Evolutionary conservation across 2,797 vertebrate species (phyloP).

Genomic region (Xiphophorus birchmanni): DNA sequence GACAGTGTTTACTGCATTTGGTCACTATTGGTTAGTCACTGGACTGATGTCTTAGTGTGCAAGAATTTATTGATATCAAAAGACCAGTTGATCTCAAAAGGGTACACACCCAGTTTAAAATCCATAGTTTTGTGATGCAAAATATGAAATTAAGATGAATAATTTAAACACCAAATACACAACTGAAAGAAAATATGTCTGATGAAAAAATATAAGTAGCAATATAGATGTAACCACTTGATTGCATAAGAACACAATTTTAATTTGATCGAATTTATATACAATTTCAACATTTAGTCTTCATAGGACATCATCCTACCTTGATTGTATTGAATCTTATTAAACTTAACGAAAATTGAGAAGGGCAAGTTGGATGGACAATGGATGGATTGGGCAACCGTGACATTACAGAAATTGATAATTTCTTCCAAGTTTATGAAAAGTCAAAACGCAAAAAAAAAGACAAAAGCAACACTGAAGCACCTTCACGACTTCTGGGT

Average conservation of each 20-base stretch:
- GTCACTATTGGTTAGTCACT: conserved; percentile 2
- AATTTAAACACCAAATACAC: neutral
- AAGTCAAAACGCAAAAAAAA: neutral
- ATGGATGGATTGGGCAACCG: too few species aligned
- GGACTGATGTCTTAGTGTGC: conserved; percentile 9
- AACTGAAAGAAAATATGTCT: neutral
- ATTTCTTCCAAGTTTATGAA: neutral
- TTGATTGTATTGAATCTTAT: neutral
- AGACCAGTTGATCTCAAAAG: neutral
- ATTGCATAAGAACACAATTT: neutral
- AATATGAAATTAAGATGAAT: neutral
- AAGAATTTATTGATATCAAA: conserved; percentile 22
- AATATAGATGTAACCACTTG: neutral
- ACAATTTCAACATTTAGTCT: neutral
- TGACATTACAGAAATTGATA: neutral
- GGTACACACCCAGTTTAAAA: neutral
- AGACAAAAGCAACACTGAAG: neutral
- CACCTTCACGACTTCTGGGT: neutral
- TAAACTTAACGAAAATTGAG: neutral
- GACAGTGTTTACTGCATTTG: neutral
- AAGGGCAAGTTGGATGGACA: neutral
- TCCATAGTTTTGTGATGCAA: neutral
- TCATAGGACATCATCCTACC: neutral
- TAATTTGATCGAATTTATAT: neutral
- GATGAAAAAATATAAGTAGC: neutral